phyloP scores from a whole-genome alignment of 2,113 vertebrate genomes.

The Henicopernis longicauda region DNA sequence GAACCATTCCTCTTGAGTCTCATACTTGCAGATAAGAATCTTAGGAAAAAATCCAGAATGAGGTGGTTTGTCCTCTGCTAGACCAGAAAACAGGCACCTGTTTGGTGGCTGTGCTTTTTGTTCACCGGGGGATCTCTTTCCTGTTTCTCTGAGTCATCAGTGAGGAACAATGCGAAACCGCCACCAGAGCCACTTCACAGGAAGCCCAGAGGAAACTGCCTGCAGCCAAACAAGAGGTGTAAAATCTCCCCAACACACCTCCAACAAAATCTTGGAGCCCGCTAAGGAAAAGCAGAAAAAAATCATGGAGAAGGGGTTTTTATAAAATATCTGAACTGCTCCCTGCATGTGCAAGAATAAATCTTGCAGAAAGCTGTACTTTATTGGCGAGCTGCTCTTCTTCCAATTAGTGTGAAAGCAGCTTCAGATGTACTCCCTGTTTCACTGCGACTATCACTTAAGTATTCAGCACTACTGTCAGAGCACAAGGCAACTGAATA shows the following conservation, averaged over 20 bases:
- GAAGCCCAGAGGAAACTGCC: slow-evolving; percentile 53
- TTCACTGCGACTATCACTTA: not conserved
- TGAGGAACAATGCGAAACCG: slow-evolving; percentile 45
- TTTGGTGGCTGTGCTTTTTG: not conserved
- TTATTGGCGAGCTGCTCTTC: not conserved
- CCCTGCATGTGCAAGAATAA: not conserved
- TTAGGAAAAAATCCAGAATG: slow-evolving; percentile 67
- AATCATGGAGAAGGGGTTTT: not conserved
- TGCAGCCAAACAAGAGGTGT: slow-evolving; percentile 50
- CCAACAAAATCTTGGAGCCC: not conserved
- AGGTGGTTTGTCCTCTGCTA: not conserved
- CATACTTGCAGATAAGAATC: slow-evolving; percentile 64
- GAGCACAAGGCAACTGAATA: not conserved
- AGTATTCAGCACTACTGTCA: not conserved
- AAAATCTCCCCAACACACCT: not conserved
- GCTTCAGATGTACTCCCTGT: not conserved
- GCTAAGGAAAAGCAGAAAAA: not conserved
- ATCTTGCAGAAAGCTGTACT: not conserved
- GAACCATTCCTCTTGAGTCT: slow-evolving; percentile 73
- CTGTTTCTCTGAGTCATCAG: slow-evolving; percentile 58
- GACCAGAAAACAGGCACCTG: slow-evolving; percentile 54
- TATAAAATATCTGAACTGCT: not conserved
- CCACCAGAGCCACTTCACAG: slow-evolving; percentile 27
- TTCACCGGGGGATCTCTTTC: slow-evolving; percentile 37
- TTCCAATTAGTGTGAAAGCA: not conserved